These are phyloP conservation scores for Proisotoma minuta DNA, from an alignment of 2,888 invertebrate genomes.

Conservation along the genomic window DNA sequence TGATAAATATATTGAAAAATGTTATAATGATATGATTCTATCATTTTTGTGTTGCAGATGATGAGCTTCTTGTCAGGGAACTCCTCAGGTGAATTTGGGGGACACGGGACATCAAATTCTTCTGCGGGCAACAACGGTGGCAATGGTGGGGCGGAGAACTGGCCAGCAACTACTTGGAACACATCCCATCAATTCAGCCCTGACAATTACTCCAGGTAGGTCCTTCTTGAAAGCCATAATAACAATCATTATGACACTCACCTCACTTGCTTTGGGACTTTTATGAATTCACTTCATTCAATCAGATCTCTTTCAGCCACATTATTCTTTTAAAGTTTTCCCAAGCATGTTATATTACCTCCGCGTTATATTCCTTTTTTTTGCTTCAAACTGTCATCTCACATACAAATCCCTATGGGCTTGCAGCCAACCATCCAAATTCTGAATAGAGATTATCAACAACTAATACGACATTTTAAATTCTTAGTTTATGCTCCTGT, in stretches of 20 bases:
- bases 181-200: constrained; percentile 44
- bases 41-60: constrained; percentile 35
- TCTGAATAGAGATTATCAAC: neutral
- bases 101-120: constrained; percentile 21
- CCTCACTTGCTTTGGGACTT: constrained; percentile 11
- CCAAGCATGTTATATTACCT: neutral
- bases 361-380: neutral
- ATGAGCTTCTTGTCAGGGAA: constrained; percentile 44
- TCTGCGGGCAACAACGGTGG: neutral
- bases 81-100: constrained; percentile 16
- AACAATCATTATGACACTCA: constrained; percentile 29
- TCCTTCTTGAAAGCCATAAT: constrained; percentile 30
- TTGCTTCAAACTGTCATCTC: neutral
- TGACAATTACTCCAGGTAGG: constrained; percentile 46
- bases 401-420: neutral
- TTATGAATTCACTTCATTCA: constrained; percentile 12
- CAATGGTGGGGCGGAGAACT: constrained; percentile 33
- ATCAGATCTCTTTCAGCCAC: neutral
- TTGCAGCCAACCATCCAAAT: neutral
- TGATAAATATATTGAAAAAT: too few species aligned
- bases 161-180: constrained; percentile 42
- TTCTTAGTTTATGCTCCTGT: neutral
- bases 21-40: too few species aligned
- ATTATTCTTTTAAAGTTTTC: neutral
- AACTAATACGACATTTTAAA: neutral